A percentile compares a stretch with the other conserved stretches of the same genome.
These are phyloP conservation scores for Colinus virginianus DNA, from an alignment of 2,113 vertebrate genomes.

Conservation along the genomic window DNA sequence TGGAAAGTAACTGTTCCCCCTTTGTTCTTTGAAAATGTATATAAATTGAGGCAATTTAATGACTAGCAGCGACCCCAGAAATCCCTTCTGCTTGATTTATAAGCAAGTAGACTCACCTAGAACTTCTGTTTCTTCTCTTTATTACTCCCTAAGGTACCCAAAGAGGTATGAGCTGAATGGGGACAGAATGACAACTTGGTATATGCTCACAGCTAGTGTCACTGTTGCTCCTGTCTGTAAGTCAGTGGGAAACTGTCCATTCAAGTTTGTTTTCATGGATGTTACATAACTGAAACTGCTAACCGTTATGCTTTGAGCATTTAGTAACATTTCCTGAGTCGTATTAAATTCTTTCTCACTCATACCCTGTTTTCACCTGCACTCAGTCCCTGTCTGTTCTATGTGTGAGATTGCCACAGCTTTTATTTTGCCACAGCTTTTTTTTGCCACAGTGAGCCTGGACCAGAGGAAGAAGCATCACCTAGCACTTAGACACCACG, in stretches of 20 bases:
- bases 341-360: background rate
- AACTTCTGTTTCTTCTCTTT: constrained; percentile 21
- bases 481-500: background rate
- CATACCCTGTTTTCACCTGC: fast-evolving
- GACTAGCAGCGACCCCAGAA: background rate
- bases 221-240: constrained; percentile 41
- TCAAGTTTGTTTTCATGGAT: constrained; percentile 1
- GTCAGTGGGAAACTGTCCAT: background rate
- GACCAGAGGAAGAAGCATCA: background rate
- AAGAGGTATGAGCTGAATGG: constrained; percentile 84
- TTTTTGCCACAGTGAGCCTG: fast-evolving
- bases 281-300: background rate
- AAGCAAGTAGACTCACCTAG: background rate
- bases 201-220: constrained; percentile 33
- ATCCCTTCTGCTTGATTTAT: background rate
- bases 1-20: background rate
- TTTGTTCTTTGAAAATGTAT: background rate
- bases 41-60: background rate
- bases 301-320: background rate
- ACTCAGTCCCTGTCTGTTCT: background rate
- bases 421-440: background rate
- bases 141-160: constrained; percentile 85
- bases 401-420: too few relatives aligned
- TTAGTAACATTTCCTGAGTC: background rate
- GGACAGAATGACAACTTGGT: constrained; percentile 12